A percentile compares a stretch with the other conserved stretches of the same genome.
phyloP scores from a whole-genome alignment of 2,113 vertebrate genomes.

The Motacilla alba region DNA sequence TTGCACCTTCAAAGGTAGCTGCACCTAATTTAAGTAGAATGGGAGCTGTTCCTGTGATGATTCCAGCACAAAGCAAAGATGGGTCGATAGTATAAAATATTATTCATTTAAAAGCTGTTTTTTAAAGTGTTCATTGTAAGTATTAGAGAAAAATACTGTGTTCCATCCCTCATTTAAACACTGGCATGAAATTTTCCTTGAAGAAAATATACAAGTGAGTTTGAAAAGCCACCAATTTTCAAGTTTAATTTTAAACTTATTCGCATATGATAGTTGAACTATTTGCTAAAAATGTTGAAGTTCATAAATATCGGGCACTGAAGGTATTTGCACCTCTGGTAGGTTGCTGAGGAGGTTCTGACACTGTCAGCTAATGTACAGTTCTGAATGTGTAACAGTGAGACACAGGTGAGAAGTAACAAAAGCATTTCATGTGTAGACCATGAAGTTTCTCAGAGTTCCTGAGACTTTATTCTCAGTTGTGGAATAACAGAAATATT shows the following conservation, averaged over 20 bases:
- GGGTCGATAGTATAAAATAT: constrained; percentile 90
- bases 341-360: constrained; percentile 20
- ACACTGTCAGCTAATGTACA: neutral
- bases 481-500: constrained; percentile 8
- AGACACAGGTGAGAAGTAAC: neutral
- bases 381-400: constrained; percentile 40
- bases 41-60: constrained; percentile 96
- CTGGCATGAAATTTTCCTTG: constrained; percentile 30
- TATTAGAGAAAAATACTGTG: constrained; percentile 8
- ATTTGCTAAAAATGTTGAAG: neutral
- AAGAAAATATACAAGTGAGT: constrained; percentile 11
- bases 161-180: constrained; percentile 41
- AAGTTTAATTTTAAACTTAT: constrained; percentile 10
- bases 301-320: neutral
- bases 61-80: constrained; percentile 95
- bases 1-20: constrained; percentile 83
- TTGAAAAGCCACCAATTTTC: constrained; percentile 29
- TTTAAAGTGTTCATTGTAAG: constrained; percentile 37
- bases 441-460: constrained; percentile 3
- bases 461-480: neutral
- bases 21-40: constrained; percentile 96
- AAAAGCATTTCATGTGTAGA: constrained; percentile 14
- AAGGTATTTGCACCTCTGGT: constrained; percentile 21
- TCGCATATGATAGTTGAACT: neutral
- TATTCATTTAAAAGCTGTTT: constrained; percentile 53